Evolutionary conservation across 2,888 invertebrate species (phyloP), one percentile per base, ranked within the genome.

Genomic region (Lepidochrysops patricia): DNA sequence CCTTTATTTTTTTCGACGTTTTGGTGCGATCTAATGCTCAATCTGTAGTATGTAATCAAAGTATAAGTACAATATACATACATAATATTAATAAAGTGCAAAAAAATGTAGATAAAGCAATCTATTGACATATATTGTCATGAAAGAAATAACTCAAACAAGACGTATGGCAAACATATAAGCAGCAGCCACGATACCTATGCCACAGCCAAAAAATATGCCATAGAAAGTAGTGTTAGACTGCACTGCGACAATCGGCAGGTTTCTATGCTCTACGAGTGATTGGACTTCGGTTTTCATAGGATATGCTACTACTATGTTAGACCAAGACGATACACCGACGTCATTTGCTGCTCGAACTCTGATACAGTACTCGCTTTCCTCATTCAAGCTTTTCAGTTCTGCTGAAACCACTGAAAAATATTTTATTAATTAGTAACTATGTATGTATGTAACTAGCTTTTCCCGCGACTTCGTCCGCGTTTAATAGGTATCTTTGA

Each of bases 241-340:
- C 64, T 9, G 65, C 23, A 32, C n/a, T 12, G 13, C 4, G n/a
- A 35, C 6, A 1, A 23, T 19, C 5, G 19, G 9, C 12, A 69
- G 67, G 3, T 63, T 57, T 58, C 63, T 58, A 54, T 61, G 63
- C 56, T 15, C 62, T 61, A 60, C 13, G 12, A 52, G 26, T 23
- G 57, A 26, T 23, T 62, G 61, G 15, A 62, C 29, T 9, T 61
- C 57, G 25, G 57, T 12, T 63, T 66, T 26, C 57, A 57, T 37
- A 0, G 80, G 81, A 0, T 67, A 63, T 7, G 67, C 71, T 1
- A 62, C 35, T 0, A 73, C 26, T 1, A 76, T 68, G 0, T 68
- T 67, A 0, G 84, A 78, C 87, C 85, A 86, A 0, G 71, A 60
- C 0, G 82, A 79, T 2, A 66, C 69, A 0, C 87, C 87, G 0